Evolutionary conservation across 2,888 invertebrate genomes (phyloP).

Genomic region (Carterocephalus palaemon): DNA sequence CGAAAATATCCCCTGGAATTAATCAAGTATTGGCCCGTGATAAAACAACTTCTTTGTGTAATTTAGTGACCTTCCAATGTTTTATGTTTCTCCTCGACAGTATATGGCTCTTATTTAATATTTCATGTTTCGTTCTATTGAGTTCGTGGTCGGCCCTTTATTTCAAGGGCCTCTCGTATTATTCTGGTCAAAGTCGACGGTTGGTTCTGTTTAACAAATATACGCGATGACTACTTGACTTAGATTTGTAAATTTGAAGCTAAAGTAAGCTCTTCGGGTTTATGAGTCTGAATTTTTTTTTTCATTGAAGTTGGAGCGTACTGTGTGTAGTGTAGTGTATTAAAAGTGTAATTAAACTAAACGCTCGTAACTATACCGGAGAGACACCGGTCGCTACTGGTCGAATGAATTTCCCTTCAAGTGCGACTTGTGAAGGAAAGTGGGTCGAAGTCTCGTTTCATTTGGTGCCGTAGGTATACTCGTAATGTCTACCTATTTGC

Average conservation of each 20-base stretch:
- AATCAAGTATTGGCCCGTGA: too few relatives aligned
- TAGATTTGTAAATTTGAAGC: conserved; percentile 9
- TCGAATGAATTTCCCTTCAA: conserved; percentile 58
- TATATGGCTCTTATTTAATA: too few relatives aligned
- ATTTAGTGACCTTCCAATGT: too few relatives aligned
- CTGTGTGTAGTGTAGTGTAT: background rate
- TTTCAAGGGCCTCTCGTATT: conserved; percentile 10
- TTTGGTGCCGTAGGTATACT: conserved; percentile 19
- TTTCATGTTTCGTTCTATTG: background rate
- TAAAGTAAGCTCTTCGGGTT: background rate
- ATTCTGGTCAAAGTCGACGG: conserved; percentile 10
- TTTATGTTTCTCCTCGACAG: too few relatives aligned
- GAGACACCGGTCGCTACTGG: conserved; percentile 21
- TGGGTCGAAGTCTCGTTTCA: conserved; percentile 63
- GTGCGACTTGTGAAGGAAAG: conserved; percentile 58
- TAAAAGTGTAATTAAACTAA: conserved; percentile 6
- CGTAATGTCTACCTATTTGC: conserved; percentile 22
- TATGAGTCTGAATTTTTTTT: background rate
- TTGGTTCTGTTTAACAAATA: conserved; percentile 10
- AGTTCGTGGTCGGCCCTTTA: background rate
- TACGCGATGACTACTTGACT: conserved; percentile 12
- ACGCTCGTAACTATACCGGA: conserved; percentile 7
- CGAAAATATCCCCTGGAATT: too few relatives aligned
- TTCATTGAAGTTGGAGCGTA: background rate
- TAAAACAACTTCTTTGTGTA: too few relatives aligned